Evolutionary conservation across 2,888 invertebrate species (phyloP), one percentile per base, ranked within the genome.

Genomic region (Callyntrura guangdongensis): DNA sequence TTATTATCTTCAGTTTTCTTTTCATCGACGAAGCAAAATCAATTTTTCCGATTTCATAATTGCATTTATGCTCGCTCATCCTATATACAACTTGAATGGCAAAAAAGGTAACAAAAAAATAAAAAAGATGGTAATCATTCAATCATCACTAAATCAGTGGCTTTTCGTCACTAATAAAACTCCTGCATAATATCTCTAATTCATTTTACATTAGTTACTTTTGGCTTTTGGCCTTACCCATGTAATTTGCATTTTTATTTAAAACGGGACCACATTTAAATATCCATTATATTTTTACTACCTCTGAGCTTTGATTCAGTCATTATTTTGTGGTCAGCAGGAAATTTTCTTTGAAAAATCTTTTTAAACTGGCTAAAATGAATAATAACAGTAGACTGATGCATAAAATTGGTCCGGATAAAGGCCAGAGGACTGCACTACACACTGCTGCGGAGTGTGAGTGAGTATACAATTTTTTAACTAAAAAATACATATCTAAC

Each of bases 221-320:
- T 69, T 69, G 4, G 36, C 27, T 36, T 69, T 69, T 69, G 4
- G 36, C 14, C 14, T n/a, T 36, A n/a, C n/a, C n/a, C 36, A 27
- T 69, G 72, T 47, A 72, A 86, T 86, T 86, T 77, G 53, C 86
- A 86, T 86, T 86, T 86, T 77, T 61, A 85, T 85, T 85, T 56
- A 59, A 74, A 72, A 85, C 83, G 47, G 67, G 14, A 36, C 6
- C 36, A 83, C 22, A 47, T 61, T 17, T 53, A 61, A n/a, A 61
- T 56, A 61, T 17, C 8, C 17, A 36, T 61, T 61, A 61, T 8
- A 61, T 61, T 61, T 61, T 17, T 14, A 2, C n/a, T 53, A 1
- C 53, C 12, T 53, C 12, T n/a, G n/a, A n/a, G n/a, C 53, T 53
- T 14, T 53, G 20, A 61, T 61, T 61, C n/a, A 61, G n/a, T 59